Conservation (phyloP, 2,888 invertebrate genomes). For the Pogonocherus hispidulus region DNA sequence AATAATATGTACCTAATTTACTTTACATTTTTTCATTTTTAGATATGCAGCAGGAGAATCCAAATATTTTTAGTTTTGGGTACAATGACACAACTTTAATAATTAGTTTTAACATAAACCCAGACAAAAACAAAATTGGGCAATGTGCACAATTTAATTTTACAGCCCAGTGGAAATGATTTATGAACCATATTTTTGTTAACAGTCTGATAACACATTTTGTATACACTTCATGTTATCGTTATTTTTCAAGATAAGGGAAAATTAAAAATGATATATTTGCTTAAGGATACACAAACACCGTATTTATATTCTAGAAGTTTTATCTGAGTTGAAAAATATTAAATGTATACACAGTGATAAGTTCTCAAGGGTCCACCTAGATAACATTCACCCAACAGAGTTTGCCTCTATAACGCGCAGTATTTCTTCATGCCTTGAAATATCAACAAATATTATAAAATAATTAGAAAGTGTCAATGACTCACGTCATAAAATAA, state of each 20-base stretch:
- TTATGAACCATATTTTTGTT: conserved; percentile 23
- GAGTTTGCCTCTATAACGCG: neutral
- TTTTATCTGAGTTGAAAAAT: conserved; percentile 31
- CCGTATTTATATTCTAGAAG: conserved; percentile 25
- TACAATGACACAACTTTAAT: neutral
- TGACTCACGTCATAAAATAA: no score
- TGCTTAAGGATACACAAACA: conserved; percentile 34
- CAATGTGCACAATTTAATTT: conserved; percentile 15
- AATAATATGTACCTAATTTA: no score
- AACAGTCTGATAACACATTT: conserved; percentile 21
- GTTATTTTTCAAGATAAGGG: conserved; percentile 34
- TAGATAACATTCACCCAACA: conserved; percentile 22
- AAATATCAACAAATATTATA: neutral
- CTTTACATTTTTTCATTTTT: no score
- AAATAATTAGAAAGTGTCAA: neutral
- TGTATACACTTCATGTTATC: conserved; percentile 24
- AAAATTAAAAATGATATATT: conserved; percentile 35
- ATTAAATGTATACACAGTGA: conserved; percentile 32
- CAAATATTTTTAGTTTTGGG: neutral
- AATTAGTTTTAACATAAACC: neutral
- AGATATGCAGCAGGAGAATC: no score
- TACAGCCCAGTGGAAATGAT: conserved; percentile 19
- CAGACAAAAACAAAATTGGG: conserved; percentile 21
- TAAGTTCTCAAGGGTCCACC: conserved; percentile 22
- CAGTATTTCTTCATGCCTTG: neutral